Conservation (phyloP, 2,888 invertebrate genomes). For the Zygaena filipendulae region DNA sequence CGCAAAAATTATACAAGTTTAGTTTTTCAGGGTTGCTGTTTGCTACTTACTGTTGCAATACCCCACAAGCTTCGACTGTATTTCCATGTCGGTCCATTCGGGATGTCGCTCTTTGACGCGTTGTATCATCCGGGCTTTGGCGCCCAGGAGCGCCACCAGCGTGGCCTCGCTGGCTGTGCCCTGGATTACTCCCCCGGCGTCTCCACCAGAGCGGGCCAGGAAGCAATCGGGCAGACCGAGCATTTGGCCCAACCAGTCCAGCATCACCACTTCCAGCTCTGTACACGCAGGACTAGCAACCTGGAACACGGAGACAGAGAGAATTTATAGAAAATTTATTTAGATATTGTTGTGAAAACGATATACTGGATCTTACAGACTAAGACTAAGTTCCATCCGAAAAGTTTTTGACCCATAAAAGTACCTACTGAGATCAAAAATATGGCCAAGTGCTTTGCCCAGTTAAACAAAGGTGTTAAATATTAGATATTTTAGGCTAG, state of each 20-base stretch:
- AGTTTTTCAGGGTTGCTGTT: too few relatives aligned
- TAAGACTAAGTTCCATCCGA: too few relatives aligned
- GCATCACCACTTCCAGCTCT: slow-evolving; percentile 93
- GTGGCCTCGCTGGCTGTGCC: slow-evolving; percentile 97
- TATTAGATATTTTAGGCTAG: too few relatives aligned
- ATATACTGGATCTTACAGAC: too few relatives aligned
- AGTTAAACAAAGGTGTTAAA: too few relatives aligned
- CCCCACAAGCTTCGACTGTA: slow-evolving; percentile 83
- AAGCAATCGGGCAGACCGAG: slow-evolving; percentile 87
- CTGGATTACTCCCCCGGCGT: slow-evolving; percentile 91
- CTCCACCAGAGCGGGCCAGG: slow-evolving; percentile 83
- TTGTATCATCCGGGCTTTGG: slow-evolving; percentile 79
- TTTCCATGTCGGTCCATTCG: slow-evolving; percentile 78
- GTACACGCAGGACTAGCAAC: slow-evolving; percentile 96
- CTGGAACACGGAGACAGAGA: slow-evolving; percentile 47
- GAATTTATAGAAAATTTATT: too few relatives aligned
- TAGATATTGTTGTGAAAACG: too few relatives aligned
- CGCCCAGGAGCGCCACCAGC: slow-evolving; percentile 90
- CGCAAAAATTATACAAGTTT: too few relatives aligned
- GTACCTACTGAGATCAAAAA: too few relatives aligned
- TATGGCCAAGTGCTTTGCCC: too few relatives aligned
- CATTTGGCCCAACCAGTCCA: slow-evolving; percentile 97
- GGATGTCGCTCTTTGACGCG: slow-evolving; percentile 77
- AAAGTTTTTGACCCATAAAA: too few relatives aligned
- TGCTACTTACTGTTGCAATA: slow-evolving; percentile 88